Evolutionary conservation across 2,113 vertebrate genomes (phyloP).

Genomic region (Burhinus oedicnemus): DNA sequence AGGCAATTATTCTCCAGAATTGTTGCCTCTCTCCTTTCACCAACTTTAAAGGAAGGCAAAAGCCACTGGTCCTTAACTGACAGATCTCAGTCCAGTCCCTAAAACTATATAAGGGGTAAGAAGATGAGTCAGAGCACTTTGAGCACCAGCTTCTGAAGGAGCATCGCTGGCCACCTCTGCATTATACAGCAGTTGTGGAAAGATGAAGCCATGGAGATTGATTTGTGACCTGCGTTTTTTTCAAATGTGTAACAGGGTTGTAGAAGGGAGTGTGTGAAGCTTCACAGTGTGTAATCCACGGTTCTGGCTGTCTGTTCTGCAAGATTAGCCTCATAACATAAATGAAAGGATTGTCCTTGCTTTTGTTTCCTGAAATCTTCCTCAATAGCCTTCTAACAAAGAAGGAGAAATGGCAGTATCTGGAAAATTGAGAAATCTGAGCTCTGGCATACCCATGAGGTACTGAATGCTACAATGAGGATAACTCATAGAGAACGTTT

Average conservation of each 20-base stretch:
- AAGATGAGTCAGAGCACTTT: background rate
- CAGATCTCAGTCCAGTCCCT: background rate
- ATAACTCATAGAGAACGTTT: background rate
- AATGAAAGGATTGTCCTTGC: rapidly evolving
- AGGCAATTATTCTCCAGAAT: background rate
- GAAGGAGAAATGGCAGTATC: background rate
- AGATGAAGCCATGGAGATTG: background rate
- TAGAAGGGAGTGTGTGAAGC: background rate
- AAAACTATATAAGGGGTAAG: background rate
- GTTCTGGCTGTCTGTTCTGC: background rate
- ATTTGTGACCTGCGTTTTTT: background rate
- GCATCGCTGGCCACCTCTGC: rapidly evolving
- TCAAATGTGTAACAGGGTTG: rapidly evolving
- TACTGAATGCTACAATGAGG: background rate
- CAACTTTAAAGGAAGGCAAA: background rate
- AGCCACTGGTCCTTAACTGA: background rate
- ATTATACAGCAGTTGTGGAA: background rate
- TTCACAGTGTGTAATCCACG: background rate
- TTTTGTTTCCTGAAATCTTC: background rate
- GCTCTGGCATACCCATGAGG: background rate
- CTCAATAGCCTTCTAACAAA: background rate
- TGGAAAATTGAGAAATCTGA: background rate
- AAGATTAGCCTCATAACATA: background rate
- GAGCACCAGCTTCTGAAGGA: background rate
- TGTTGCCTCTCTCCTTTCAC: rapidly evolving